A percentile compares a stretch with the other conserved stretches of the same genome.
These are phyloP conservation scores for Trilocha varians DNA, from an alignment of 2,888 invertebrate genomes.

Conservation along the genomic window DNA sequence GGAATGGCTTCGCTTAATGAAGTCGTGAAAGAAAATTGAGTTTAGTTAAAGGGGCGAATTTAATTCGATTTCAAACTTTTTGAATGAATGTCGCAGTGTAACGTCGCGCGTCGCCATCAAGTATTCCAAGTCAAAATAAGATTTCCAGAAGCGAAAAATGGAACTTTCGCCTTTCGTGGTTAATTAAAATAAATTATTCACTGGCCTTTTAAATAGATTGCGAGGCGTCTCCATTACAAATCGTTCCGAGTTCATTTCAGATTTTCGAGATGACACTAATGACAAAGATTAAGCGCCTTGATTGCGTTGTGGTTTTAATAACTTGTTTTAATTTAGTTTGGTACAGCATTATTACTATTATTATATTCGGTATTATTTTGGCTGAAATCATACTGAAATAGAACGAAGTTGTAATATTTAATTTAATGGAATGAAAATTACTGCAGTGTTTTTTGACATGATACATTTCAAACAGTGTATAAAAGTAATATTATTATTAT, in stretches of 20 bases:
- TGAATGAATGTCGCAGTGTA: constrained; percentile 62
- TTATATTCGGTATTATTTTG: no score
- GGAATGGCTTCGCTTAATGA: constrained; percentile 68
- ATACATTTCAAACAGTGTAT: no score
- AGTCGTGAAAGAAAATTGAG: constrained; percentile 71
- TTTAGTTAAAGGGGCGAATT: constrained; percentile 71
- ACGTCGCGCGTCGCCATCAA: constrained; percentile 45
- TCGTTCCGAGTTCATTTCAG: constrained; percentile 42
- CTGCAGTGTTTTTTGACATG: no score
- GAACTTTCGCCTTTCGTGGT: constrained; percentile 46
- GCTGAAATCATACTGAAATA: no score
- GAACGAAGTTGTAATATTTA: no score
- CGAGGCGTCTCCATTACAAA: constrained; percentile 45
- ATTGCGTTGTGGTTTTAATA: background rate
- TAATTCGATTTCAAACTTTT: constrained; percentile 70
- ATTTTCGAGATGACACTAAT: constrained; percentile 18
- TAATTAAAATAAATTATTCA: constrained; percentile 67
- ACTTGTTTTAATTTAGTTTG: no score
- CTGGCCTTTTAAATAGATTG: constrained; percentile 50
- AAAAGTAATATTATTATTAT: no score
- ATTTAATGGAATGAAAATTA: no score
- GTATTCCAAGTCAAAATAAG: constrained; percentile 46
- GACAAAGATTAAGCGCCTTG: constrained; percentile 19
- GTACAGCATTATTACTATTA: no score
- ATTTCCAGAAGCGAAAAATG: constrained; percentile 49